These are phyloP conservation scores for Pachypanchax playfairii DNA, from an alignment of 2,113 vertebrate species.

Conservation along the genomic window DNA sequence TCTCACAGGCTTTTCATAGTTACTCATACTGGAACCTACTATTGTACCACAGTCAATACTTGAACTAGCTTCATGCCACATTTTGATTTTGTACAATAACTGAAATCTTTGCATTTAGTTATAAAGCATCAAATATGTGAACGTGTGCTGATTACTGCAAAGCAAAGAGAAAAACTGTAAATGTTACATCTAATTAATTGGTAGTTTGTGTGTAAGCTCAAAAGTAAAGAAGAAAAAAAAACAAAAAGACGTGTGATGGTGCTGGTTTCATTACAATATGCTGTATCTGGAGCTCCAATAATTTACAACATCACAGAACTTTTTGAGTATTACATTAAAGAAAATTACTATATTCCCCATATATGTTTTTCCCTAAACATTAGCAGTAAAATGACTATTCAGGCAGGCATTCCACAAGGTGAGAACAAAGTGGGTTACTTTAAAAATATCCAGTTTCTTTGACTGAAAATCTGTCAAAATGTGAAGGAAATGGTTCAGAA, in stretches of 20 bases:
- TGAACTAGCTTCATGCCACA: neutral
- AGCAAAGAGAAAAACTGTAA: slow-evolving; percentile 5
- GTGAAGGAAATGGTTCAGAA: slow-evolving; percentile 11
- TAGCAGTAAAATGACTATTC: slow-evolving; percentile 31
- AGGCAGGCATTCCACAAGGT: slow-evolving; percentile 27
- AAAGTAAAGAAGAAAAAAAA: slow-evolving; percentile 7
- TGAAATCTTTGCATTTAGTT: slow-evolving; percentile 2
- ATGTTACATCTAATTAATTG: slow-evolving; percentile 6
- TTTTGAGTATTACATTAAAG: slow-evolving; percentile 23
- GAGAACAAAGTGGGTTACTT: slow-evolving; percentile 12
- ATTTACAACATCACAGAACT: slow-evolving; percentile 14
- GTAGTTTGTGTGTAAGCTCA: slow-evolving; percentile 27
- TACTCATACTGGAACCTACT: slow-evolving; percentile 1
- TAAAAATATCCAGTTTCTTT: slow-evolving; percentile 12
- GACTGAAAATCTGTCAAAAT: slow-evolving; percentile 19
- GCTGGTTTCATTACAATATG: slow-evolving; percentile 7
- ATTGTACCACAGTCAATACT: neutral
- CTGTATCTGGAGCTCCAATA: slow-evolving; percentile 1
- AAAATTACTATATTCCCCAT: slow-evolving; percentile 21
- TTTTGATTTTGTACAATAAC: slow-evolving; percentile 16
- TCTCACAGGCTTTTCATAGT: neutral
- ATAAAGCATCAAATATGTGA: neutral
- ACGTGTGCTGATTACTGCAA: neutral
- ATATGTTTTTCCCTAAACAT: slow-evolving; percentile 9
- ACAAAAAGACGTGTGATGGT: neutral